Evolutionary conservation across 2,797 vertebrate genomes (phyloP).

Genomic region (Falco biarmicus): DNA sequence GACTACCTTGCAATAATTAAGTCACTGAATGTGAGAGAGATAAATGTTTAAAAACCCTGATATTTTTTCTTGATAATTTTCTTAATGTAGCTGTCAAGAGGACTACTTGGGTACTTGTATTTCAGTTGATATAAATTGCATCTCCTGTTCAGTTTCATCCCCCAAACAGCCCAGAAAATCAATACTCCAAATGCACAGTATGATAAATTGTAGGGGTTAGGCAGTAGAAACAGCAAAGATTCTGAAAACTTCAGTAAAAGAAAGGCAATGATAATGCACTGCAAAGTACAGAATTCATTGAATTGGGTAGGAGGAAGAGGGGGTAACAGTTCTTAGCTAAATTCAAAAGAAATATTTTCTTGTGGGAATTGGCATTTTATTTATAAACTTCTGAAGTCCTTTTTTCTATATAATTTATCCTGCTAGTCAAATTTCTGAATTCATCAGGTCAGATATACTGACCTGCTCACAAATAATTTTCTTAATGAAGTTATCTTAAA

Average conservation of each 20-base stretch:
- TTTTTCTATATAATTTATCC: background rate
- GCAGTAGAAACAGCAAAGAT: background rate
- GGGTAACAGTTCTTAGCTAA: background rate
- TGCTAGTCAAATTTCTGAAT: background rate
- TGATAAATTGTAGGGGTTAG: background rate
- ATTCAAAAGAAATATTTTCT: slow-evolving; percentile 4
- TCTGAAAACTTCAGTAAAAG: background rate
- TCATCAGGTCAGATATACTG: background rate
- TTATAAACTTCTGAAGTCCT: background rate
- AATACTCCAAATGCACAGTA: background rate
- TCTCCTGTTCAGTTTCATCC: background rate
- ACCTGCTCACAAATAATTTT: background rate
- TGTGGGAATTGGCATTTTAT: background rate
- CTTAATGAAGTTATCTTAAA: slow-evolving; percentile 17
- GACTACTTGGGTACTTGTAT: background rate
- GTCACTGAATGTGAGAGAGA: background rate
- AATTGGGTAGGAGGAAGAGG: background rate
- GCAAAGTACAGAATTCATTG: background rate
- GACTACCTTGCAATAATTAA: background rate
- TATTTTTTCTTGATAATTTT: background rate
- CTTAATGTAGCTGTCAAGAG: background rate
- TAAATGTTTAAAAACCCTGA: background rate
- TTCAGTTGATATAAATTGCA: background rate
- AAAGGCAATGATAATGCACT: background rate
- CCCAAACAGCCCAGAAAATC: background rate